Percentiles rank a stretch among this genome's conserved stretches.
phyloP scores from a whole-genome alignment of 2,797 vertebrate genomes.

The Apogon talboti region DNA sequence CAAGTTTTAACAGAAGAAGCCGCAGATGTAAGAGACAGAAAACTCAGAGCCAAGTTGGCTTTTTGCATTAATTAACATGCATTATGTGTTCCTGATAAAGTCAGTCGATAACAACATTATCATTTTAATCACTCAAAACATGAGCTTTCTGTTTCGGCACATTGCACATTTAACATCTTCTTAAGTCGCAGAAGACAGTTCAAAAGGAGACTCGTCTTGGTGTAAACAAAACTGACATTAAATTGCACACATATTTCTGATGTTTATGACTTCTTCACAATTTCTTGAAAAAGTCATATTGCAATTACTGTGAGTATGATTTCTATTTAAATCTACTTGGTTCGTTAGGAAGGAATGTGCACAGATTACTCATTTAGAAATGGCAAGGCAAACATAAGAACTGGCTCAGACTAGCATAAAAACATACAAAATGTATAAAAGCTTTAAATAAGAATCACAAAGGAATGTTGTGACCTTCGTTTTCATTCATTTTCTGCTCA shows the following conservation, averaged over 20 bases:
- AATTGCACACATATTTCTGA: conserved; percentile 14
- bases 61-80: conserved; percentile 28
- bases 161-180: conserved; percentile 1
- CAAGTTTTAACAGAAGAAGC: conserved; percentile 47
- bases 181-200: conserved; percentile 4
- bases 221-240: conserved; percentile 4
- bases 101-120: not conserved
- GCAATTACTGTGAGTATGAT: no score
- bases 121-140: not conserved
- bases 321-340: not conserved
- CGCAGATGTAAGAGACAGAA: conserved; percentile 11
- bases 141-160: not conserved
- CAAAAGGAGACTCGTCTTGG: not conserved
- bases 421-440: no score
- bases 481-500: no score
- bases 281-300: conserved; percentile 19
- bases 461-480: no score
- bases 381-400: no score
- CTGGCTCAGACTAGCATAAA: no score
- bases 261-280: not conserved
- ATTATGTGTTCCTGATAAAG: not conserved
- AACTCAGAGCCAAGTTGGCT: conserved; percentile 16
- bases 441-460: no score
- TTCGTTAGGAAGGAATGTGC: no score
- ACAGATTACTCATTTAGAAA: no score